These are phyloP conservation scores for Adelosebastes latens DNA, from an alignment of 2,797 vertebrate genomes.

Conservation along the genomic window DNA sequence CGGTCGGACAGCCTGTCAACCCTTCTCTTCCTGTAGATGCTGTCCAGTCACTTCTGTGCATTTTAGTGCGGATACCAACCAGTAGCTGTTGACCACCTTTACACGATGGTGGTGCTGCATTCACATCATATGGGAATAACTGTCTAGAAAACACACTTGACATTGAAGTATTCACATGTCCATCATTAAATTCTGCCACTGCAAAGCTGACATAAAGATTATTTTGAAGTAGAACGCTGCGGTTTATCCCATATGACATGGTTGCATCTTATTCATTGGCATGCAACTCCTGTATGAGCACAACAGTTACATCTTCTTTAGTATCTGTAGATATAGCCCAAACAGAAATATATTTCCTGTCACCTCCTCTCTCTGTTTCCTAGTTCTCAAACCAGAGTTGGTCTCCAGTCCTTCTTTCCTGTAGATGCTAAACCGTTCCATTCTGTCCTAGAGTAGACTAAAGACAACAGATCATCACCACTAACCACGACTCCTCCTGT, in stretches of 20 bases:
- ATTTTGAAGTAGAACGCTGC: background rate
- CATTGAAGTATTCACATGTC: background rate
- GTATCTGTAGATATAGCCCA: background rate
- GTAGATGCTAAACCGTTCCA: background rate
- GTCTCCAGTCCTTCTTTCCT: background rate
- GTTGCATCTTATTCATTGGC: conserved; percentile 22
- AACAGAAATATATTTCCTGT: background rate
- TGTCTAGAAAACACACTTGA: background rate
- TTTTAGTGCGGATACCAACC: too few species aligned
- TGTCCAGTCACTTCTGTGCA: conserved; percentile 44
- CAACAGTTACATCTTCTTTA: background rate
- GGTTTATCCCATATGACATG: conserved; percentile 55
- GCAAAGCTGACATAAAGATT: background rate
- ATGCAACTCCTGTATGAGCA: conserved; percentile 13
- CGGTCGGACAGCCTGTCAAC: conserved; percentile 66
- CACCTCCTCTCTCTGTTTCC: background rate
- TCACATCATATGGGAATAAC: conserved; percentile 54
- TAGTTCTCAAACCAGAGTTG: background rate
- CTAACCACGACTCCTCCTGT: conserved; percentile 38
- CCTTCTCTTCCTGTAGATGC: conserved; percentile 73
- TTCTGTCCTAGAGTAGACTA: conserved; percentile 3
- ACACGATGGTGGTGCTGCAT: background rate
- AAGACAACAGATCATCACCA: conserved; percentile 2
- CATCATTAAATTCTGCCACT: too few species aligned
- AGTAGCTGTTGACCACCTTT: background rate